A percentile compares a stretch with the other conserved stretches of the same genome.
phyloP scores from a whole-genome alignment of 2,797 vertebrate genomes.

The Lateolabrax maculatus region DNA sequence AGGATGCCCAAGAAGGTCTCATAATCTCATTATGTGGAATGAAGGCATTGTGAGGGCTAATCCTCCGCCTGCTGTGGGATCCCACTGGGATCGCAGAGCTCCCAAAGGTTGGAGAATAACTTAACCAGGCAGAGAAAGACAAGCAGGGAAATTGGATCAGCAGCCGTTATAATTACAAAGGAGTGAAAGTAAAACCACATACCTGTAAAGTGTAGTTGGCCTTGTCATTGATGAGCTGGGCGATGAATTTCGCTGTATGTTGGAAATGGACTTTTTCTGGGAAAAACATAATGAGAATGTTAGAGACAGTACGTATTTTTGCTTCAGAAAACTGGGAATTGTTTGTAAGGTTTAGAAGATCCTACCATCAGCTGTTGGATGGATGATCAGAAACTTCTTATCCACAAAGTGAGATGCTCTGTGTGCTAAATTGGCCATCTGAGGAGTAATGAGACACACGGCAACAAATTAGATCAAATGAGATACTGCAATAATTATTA shows the following conservation, averaged over 20 bases:
- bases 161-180: background rate
- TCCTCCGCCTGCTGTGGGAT: constrained; percentile 63
- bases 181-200: constrained; percentile 17
- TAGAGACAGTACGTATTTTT: background rate
- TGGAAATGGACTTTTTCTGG: constrained; percentile 99
- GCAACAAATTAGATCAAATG: background rate
- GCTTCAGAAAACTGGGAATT: background rate
- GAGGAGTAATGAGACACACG: constrained; percentile 16
- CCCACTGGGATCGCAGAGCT: constrained; percentile 42
- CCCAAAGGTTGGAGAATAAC: constrained; percentile 36
- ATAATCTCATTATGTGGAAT: constrained; percentile 77
- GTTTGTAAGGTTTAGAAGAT: background rate
- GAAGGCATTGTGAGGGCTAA: constrained; percentile 70
- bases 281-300: constrained; percentile 15
- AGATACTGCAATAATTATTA: background rate
- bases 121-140: background rate
- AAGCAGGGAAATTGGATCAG: constrained; percentile 15
- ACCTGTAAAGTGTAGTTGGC: constrained; percentile 99
- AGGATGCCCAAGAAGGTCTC: constrained; percentile 53
- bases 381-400: constrained; percentile 95
- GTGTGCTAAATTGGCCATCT: constrained; percentile 92
- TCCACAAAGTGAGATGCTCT: constrained; percentile 90
- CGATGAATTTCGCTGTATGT: constrained; percentile 96
- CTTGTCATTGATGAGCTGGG: constrained; percentile 93
- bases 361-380: constrained; percentile 96